Evolutionary conservation across 2,113 vertebrate genomes (phyloP), one percentile per base, ranked within the genome.

Genomic region (Clarias magur): DNA sequence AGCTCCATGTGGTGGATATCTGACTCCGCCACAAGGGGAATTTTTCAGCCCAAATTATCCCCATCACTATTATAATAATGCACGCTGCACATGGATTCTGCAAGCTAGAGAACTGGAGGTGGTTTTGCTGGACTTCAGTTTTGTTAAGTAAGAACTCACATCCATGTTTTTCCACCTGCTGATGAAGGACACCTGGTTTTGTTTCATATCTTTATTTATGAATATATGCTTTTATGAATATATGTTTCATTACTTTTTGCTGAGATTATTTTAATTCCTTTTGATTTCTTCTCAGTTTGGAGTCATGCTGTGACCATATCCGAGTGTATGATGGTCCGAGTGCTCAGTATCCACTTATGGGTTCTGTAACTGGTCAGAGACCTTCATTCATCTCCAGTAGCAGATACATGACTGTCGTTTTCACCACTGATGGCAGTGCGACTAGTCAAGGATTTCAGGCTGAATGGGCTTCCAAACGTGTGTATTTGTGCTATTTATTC

Each of bases 1-100:
- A 87, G 68, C 3, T 60, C 11, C 59, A 30, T 89, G 86, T 65
- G 86, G 89, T 80, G 89, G 70, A 56, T 54, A 4, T 59, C 38
- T 89, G 83, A 88, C 68, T 56, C 34, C 80, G 13, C 42, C 63
- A 62, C 57, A 16, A 72, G 87, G 87, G 78, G 72, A 83, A 42
- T 86, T 90, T 63, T 75, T 10, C 13, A 90, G 84, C 67, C 87
- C 85, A 19, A 7, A 21, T 34, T 88, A 88, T 15, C 88, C 87
- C 23, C 92, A 94, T 88, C 0, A 89, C 19, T 93, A 95, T n/a
- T 53, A 17, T 0, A 19, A 92, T 9, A 13, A 68, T 19, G 63
- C 83, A 48, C 34, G 7, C 15, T 89, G 88, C 70, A 87, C 83
- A 68, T 89, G 88, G 88, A 86, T 38, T 5, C 82, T 89, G 48